Base-by-base conservation (phyloP, 1,140 invertebrate genomes). In the Diabrotica virgifera region DNA sequence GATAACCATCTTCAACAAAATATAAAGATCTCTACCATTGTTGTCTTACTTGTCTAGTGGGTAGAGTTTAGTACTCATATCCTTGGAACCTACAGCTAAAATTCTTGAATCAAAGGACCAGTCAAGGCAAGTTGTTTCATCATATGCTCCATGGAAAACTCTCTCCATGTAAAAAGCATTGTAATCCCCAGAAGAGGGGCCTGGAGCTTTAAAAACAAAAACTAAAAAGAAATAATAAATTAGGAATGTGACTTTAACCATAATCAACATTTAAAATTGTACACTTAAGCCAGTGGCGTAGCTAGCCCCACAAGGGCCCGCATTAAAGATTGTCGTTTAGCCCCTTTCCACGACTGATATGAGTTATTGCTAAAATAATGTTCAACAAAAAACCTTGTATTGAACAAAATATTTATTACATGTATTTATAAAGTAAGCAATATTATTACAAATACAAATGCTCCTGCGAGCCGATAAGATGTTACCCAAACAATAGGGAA, bases 81-180 rank as follows among this genome's bases (percentile, higher is more conserved):
- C 94, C 77, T 93, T 93, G 4, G 91, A 92, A 0, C 94, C 95
- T 50, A 93, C 87, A 63, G 90, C 89, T 36, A 97, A 78, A 24
- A 95, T 80, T 70, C 89, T 90, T 0, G 95, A 97, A 80, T 98
- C 95, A 52, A 83, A 85, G 0, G 94, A 95, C 96, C 96, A 98
- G 78, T 94, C 89, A 13, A 98, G 71, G 76, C 87, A 95, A 0
- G 90, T 91, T 0, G 91, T 89, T 65, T 94, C 89, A 80, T 95
- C 92, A 67, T 85, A 86, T 24, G 90, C 84, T 46, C 89, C 89
- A 70, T 90, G 86, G 78, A 93, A 96, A 2, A 92, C 89, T 64
- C 89, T 81, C 76, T 93, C 89, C 82, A 97, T 87, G 5, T 90
- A 80, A 80, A 98, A 97, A 0, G 94, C 90, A 81, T 95, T 94